Conservation (phyloP, 2,113 vertebrate genomes). For the Alectura lathami region DNA sequence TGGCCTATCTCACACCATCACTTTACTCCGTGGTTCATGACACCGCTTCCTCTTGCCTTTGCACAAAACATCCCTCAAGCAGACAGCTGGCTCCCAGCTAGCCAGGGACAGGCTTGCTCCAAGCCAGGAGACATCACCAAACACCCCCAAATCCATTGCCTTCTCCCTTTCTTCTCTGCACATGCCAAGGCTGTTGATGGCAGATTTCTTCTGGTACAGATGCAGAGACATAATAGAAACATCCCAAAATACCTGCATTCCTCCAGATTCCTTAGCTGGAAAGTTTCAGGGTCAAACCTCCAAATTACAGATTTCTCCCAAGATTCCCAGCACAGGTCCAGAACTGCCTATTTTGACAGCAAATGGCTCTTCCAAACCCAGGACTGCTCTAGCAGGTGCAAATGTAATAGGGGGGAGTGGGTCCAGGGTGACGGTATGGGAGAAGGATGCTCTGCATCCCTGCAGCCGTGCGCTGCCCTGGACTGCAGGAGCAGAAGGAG, state of each 20-base stretch:
- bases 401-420: background rate
- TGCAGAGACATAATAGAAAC: background rate
- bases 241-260: accelerated
- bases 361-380: background rate
- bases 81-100: background rate
- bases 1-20: background rate
- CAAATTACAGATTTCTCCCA: background rate
- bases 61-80: background rate
- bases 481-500: background rate
- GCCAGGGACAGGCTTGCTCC: background rate
- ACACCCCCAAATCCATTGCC: background rate
- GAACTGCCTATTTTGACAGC: background rate
- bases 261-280: background rate
- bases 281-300: background rate
- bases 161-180: background rate
- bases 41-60: background rate
- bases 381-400: background rate
- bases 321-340: background rate
- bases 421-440: accelerated
- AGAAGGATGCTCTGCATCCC: background rate
- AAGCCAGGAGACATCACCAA: background rate
- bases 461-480: background rate
- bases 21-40: background rate
- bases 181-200: background rate
- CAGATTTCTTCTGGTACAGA: background rate